Conservation (phyloP, 2,113 vertebrate species). For the Indri indri region DNA sequence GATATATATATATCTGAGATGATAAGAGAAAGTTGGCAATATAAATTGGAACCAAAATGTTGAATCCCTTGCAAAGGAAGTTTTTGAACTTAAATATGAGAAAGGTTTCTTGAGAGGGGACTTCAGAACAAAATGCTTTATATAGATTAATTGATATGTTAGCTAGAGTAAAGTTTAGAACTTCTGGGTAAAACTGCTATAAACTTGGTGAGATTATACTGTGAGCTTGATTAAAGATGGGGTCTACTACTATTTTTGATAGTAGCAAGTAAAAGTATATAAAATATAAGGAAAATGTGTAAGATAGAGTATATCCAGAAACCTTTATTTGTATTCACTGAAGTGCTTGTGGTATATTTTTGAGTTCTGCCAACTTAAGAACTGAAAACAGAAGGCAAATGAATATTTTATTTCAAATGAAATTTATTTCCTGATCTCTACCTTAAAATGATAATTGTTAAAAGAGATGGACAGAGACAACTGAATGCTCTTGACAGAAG, state of each 20-base stretch:
- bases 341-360: slow-evolving; percentile 28
- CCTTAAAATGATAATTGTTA: slow-evolving; percentile 15
- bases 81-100: slow-evolving; percentile 29
- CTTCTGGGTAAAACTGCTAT: background rate
- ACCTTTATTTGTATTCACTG: slow-evolving; percentile 5
- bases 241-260: background rate
- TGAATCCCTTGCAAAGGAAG: background rate
- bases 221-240: background rate
- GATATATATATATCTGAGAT: background rate
- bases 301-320: slow-evolving; percentile 4
- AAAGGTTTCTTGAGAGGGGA: background rate
- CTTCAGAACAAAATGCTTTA: background rate
- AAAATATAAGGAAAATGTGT: slow-evolving; percentile 38
- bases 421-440: background rate
- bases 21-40: background rate
- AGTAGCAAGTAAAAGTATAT: background rate
- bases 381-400: slow-evolving; percentile 32
- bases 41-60: slow-evolving; percentile 9
- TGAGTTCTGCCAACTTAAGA: slow-evolving; percentile 40
- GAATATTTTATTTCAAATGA: background rate
- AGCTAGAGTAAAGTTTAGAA: background rate
- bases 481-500: slow-evolving; percentile 32
- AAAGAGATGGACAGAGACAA: slow-evolving; percentile 24
- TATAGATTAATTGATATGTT: background rate
- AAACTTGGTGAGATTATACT: background rate